Evolutionary conservation across 2,797 vertebrate genomes (phyloP).

Genomic region (Benthosema pterotum): DNA sequence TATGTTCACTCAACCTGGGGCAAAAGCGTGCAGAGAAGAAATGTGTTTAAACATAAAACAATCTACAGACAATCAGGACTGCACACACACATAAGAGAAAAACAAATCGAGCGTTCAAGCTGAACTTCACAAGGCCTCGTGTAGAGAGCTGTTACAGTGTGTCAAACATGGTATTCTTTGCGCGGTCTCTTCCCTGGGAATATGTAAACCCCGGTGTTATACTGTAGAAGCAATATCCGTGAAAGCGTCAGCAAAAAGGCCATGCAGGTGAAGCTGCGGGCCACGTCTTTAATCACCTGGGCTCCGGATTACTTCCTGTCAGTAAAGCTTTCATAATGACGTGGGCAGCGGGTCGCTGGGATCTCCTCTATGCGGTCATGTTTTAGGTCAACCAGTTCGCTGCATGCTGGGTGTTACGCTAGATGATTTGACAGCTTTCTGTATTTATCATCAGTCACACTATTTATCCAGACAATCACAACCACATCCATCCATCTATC

Average conservation of each 20-base stretch:
- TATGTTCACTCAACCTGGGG: neutral
- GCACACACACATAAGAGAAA: too few relatives aligned
- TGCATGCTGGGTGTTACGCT: too few relatives aligned
- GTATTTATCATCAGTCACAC: too few relatives aligned
- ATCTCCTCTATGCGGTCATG: too few relatives aligned
- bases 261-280: neutral
- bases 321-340: too few relatives aligned
- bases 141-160: neutral
- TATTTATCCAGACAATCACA: neutral
- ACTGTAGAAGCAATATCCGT: neutral
- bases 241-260: neutral
- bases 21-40: slow-evolving; percentile 1
- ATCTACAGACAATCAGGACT: neutral
- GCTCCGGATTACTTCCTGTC: too few relatives aligned
- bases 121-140: neutral
- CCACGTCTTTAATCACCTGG: neutral
- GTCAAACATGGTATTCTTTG: neutral
- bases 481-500: too few relatives aligned
- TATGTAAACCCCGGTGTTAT: neutral
- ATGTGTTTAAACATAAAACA: neutral
- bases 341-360: too few relatives aligned
- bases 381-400: too few relatives aligned
- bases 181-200: neutral
- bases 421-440: too few relatives aligned
- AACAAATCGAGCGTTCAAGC: neutral